Conservation (phyloP, 2,113 vertebrate species). For the Aythya baeri region DNA sequence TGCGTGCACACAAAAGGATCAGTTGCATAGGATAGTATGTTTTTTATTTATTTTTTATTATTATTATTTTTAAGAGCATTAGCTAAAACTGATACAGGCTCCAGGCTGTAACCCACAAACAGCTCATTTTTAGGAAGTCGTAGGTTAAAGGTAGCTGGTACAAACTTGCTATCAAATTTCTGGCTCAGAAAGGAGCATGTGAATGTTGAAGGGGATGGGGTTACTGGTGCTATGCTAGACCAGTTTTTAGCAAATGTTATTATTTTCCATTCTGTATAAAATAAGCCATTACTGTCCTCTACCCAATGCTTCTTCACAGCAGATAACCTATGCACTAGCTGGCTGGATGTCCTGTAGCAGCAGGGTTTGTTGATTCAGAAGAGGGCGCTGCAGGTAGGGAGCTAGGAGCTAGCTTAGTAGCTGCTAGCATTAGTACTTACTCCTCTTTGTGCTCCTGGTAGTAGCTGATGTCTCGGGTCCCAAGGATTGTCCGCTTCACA, state of each 20-base stretch:
- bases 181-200: not conserved
- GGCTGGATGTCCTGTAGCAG: not conserved
- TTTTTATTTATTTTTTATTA: no score
- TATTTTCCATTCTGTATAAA: not conserved
- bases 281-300: not conserved
- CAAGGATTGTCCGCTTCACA: slow-evolving; percentile 87
- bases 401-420: not conserved
- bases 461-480: slow-evolving; percentile 82
- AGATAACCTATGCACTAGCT: not conserved
- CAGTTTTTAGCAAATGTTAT: not conserved
- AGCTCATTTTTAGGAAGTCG: not conserved
- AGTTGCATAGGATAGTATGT: not conserved
- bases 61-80: not conserved
- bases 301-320: not conserved
- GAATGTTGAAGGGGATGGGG: not conserved
- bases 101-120: not conserved
- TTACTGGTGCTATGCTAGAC: not conserved
- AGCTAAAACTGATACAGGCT: not conserved
- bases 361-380: not conserved
- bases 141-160: not conserved
- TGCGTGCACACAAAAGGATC: not conserved
- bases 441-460: slow-evolving; percentile 84
- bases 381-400: not conserved
- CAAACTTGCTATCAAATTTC: not conserved
- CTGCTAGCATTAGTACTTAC: slow-evolving; percentile 72